These are phyloP conservation scores for Dicrurus megarhynchus DNA, from an alignment of 2,113 vertebrate species.

Conservation along the genomic window DNA sequence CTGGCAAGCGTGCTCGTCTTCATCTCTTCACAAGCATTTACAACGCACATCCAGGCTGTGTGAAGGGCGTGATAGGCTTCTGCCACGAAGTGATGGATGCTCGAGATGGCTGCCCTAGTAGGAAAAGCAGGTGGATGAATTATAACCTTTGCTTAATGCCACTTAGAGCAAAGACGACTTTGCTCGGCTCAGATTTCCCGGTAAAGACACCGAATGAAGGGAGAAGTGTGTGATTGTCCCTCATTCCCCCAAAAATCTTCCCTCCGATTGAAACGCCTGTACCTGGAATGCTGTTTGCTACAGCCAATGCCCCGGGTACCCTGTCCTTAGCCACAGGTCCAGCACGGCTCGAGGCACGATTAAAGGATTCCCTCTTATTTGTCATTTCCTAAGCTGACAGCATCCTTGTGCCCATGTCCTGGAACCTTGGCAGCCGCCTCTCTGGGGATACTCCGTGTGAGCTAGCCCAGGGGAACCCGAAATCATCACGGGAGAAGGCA, in stretches of 20 bases:
- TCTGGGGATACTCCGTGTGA: neutral
- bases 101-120: neutral
- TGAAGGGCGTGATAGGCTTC: neutral
- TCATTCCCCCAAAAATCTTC: neutral
- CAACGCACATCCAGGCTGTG: neutral
- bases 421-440: neutral
- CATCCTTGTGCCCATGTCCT: accelerated
- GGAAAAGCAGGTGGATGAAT: neutral
- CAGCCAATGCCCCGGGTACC: neutral
- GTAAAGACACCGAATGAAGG: neutral
- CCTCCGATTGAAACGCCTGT: neutral
- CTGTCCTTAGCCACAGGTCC: neutral
- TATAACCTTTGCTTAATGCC: neutral
- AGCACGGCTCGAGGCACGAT: accelerated
- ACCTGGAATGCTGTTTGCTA: neutral
- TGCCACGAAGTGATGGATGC: neutral
- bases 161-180: neutral
- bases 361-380: neutral
- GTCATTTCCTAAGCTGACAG: neutral
- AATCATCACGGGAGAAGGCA: neutral
- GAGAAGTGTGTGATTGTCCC: neutral
- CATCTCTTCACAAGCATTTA: neutral
- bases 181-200: neutral
- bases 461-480: too few relatives aligned
- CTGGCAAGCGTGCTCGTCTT: neutral